Evolutionary conservation across 2,888 invertebrate genomes (phyloP).

Genomic region (Drosophila imparisetae): DNA sequence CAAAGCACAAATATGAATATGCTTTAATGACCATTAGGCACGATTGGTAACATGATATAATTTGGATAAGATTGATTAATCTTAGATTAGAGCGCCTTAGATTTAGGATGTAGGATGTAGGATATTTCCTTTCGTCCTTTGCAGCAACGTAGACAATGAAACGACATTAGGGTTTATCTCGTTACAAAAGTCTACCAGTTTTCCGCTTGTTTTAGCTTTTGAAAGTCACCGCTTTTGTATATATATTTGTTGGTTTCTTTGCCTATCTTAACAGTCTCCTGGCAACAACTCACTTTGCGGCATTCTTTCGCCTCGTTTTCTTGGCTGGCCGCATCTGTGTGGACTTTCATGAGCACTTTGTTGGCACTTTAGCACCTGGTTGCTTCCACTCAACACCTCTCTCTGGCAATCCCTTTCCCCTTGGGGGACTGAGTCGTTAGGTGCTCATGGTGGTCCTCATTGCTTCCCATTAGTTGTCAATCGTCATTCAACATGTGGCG

Average conservation of each 20-base stretch:
- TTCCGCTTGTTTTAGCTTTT: constrained; percentile 8
- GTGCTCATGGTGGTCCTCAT: constrained; percentile 54
- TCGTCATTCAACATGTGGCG: constrained; percentile 58
- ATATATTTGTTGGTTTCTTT: neutral
- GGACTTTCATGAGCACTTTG: constrained; percentile 27
- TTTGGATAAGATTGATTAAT: neutral
- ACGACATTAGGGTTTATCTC: neutral
- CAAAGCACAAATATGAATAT: neutral
- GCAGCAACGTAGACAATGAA: neutral
- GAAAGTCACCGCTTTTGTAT: neutral
- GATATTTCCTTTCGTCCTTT: neutral
- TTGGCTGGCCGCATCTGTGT: constrained; percentile 13
- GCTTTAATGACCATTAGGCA: neutral
- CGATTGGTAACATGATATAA: neutral
- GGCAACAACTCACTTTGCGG: neutral
- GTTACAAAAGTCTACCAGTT: neutral
- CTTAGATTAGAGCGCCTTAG: neutral
- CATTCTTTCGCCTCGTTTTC: constrained; percentile 9
- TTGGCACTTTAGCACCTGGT: constrained; percentile 19
- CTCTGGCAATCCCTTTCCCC: neutral
- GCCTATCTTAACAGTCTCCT: constrained; percentile 3
- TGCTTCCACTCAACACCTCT: neutral
- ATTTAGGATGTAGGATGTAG: neutral
- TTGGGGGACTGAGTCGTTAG: constrained; percentile 27
- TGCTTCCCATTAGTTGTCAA: constrained; percentile 39